Base-by-base conservation (phyloP, 2,888 invertebrate species). In the Autographa gamma region DNA sequence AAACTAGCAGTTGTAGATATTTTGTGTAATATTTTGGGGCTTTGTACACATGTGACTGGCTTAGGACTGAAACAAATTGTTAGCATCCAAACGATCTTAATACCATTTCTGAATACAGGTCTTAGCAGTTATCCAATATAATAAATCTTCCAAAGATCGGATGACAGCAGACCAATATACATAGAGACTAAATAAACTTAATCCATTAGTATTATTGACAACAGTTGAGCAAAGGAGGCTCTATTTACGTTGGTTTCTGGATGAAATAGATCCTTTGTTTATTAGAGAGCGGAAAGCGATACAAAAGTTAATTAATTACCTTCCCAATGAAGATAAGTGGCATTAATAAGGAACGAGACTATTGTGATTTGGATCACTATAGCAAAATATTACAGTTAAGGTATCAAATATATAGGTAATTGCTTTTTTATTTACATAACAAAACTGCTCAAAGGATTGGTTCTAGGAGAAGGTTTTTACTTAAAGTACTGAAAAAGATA, bases 191-290 rank as follows among this genome's bases (percentile, higher is more conserved):
- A 65, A 73, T 48, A 71, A 63, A 72, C 11, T 71, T 60, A 65
- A 76, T 78, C 71, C 67, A 80, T 76, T 78, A 80, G 16, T 43
- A 59, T 62, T 76, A 80, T 66, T 71, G 74, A 76, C 73, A 60
- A 62, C 61, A 71, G 56, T 69, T 63, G 34, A 61, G 63, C 64
- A 66, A 71, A 60, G 41, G 41, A 31, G 38, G 18, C 5, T 63
- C 62, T 70, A 73, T 67, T 73, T 58, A n/a, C 25, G 19, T 63
- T 59, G 43, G 66, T 66, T 65, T 61, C 58, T 43, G 4, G 70
- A 80, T 76, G 67, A 72, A 79, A 69, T 70, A 65, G 64, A 66
- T 34, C 38, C 25, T 60, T 13, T 31, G 64, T 25, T 4, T 25
- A 13, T 48, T 0, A n/a, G 6, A 34, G 71, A 80, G 72, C 16